phyloP scores from a whole-genome alignment of 2,888 invertebrate species.

The Monoplex corrugatus region DNA sequence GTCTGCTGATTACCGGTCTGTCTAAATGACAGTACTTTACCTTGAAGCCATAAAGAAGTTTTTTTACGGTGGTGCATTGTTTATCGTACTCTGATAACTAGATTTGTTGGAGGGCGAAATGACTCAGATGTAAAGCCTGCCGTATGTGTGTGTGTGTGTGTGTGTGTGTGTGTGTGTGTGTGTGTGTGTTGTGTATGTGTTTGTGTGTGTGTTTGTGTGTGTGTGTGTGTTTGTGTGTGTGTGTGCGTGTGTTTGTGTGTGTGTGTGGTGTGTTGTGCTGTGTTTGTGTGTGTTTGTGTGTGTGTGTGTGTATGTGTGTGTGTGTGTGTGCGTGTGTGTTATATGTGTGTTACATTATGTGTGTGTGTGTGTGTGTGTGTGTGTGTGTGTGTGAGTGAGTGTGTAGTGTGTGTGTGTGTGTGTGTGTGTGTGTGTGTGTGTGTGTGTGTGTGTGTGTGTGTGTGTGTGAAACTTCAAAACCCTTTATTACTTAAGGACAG shows the following conservation, averaged over 20 bases:
- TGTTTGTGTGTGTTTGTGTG: neutral
- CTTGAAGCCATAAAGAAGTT: too few relatives aligned
- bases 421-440: neutral
- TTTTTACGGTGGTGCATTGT: too few relatives aligned
- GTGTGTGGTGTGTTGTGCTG: neutral
- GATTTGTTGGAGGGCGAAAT: too few relatives aligned
- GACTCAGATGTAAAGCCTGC: too few relatives aligned
- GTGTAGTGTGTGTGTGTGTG: neutral
- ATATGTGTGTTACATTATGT: too few relatives aligned
- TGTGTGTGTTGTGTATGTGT: neutral
- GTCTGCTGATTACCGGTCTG: too few relatives aligned
- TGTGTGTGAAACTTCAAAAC: too few relatives aligned
- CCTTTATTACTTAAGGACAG: too few relatives aligned
- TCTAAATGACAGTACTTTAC: too few relatives aligned
- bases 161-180: constrained; percentile 20
- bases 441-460: neutral
- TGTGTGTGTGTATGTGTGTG: neutral
- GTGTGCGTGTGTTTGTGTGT: neutral
- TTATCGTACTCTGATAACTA: too few relatives aligned
- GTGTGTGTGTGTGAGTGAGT: neutral
- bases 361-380: neutral
- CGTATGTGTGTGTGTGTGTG: neutral
- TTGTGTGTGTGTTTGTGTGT: neutral
- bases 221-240: neutral
- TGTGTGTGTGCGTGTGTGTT: neutral